A percentile compares a stretch with the other conserved stretches of the same genome.
Conservation (phyloP, 2,888 invertebrate species). For the Drosophila multiciliata region DNA sequence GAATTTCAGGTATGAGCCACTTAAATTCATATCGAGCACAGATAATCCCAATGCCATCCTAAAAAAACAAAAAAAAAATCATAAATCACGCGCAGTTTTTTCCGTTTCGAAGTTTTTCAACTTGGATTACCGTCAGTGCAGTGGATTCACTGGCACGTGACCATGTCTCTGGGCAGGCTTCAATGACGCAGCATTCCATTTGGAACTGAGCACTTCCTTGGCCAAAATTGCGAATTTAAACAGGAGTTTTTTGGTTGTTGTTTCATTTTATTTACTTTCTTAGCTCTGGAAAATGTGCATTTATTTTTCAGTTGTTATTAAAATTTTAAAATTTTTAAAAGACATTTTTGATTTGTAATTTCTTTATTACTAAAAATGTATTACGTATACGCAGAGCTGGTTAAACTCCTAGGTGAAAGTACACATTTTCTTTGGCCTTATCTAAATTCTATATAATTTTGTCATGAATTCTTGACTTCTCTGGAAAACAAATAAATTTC, state of each 20-base stretch:
- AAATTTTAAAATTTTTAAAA: no score
- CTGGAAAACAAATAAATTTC: slow-evolving; percentile 3
- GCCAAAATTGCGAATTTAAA: neutral
- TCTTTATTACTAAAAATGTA: neutral
- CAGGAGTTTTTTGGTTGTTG: neutral
- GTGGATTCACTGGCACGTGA: slow-evolving; percentile 63
- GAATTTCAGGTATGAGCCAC: slow-evolving; percentile 71
- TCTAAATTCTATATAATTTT: neutral
- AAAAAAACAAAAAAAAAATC: slow-evolving; percentile 29
- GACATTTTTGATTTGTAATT: neutral
- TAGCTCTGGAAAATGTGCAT: no score
- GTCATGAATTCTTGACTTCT: neutral
- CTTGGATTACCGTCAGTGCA: slow-evolving; percentile 66
- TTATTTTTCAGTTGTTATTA: neutral
- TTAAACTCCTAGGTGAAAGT: neutral
- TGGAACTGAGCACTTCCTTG: slow-evolving; percentile 14
- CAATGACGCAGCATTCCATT: slow-evolving; percentile 57
- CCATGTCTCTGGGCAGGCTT: slow-evolving; percentile 63
- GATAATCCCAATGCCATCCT: slow-evolving; percentile 22
- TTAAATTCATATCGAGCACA: slow-evolving; percentile 55
- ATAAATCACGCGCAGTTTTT: slow-evolving; percentile 67
- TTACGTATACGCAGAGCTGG: neutral
- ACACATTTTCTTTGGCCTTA: neutral
- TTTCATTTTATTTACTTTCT: neutral
- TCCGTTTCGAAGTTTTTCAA: slow-evolving; percentile 58